phyloP scores from a whole-genome alignment of 1,140 invertebrate species.

The Cylas formicarius region DNA sequence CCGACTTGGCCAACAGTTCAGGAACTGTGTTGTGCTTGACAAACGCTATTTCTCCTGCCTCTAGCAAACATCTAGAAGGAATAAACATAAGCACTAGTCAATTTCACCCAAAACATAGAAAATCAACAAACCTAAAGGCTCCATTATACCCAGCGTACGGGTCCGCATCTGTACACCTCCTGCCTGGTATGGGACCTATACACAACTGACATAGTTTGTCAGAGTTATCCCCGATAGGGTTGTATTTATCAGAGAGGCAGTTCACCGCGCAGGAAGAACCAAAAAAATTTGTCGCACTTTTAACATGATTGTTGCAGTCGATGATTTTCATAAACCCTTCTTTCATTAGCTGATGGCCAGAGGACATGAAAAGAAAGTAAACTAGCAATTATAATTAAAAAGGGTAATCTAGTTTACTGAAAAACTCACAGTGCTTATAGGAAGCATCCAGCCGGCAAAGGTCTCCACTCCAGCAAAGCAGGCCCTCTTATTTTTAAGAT shows the following conservation, averaged over 20 bases:
- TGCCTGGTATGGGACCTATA: slow-evolving; percentile 64
- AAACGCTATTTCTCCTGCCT: slow-evolving; percentile 87
- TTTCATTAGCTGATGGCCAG: slow-evolving; percentile 72
- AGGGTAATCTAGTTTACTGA: slow-evolving; percentile 1
- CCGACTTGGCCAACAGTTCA: slow-evolving; percentile 56
- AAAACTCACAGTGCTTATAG: slow-evolving; percentile 66
- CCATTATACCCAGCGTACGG: slow-evolving; percentile 87
- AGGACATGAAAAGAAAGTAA: slow-evolving; percentile 12
- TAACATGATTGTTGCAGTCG: slow-evolving; percentile 95
- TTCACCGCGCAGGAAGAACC: slow-evolving; percentile 89
- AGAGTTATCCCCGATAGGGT: slow-evolving; percentile 81
- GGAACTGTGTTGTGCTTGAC: slow-evolving; percentile 78
- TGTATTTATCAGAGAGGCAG: slow-evolving; percentile 84
- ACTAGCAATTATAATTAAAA: slow-evolving; percentile 9
- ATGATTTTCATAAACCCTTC: slow-evolving; percentile 72
- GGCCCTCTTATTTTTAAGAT: slow-evolving; percentile 68
- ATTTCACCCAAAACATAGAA: not conserved
- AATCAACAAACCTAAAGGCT: slow-evolving; percentile 52
- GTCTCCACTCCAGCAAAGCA: slow-evolving; percentile 89
- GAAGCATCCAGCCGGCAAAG: slow-evolving; percentile 88
- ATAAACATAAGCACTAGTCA: not conserved
- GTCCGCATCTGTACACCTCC: slow-evolving; percentile 78
- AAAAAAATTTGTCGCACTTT: slow-evolving; percentile 85
- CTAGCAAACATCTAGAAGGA: slow-evolving; percentile 65
- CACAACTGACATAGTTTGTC: slow-evolving; percentile 79